Percentiles rank a stretch among this genome's conserved stretches.
phyloP scores from a whole-genome alignment of 2,797 vertebrate genomes.

The Xenopus petersii region DNA sequence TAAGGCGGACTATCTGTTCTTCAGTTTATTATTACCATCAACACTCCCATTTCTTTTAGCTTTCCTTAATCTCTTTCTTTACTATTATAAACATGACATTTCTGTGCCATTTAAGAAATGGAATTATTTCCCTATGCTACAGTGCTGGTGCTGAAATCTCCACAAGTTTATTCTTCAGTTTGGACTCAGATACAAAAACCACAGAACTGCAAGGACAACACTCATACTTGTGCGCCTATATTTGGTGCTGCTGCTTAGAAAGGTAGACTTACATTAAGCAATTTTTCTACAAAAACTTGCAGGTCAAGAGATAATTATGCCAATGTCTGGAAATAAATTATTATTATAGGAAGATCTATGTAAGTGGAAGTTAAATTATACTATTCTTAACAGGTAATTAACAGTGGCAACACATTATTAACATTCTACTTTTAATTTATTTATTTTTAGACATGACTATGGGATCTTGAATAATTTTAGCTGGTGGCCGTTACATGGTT shows the following conservation, averaged over 20 bases:
- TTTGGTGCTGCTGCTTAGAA: neutral
- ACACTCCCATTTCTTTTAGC: neutral
- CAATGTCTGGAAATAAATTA: neutral
- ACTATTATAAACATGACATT: slow-evolving; percentile 26
- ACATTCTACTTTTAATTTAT: neutral
- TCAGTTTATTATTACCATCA: neutral
- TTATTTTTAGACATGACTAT: neutral
- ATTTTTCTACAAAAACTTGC: neutral
- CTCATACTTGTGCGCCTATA: neutral
- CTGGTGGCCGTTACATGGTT: no score
- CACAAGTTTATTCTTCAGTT: neutral
- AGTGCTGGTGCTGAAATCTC: neutral
- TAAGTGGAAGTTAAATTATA: neutral
- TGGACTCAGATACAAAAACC: neutral
- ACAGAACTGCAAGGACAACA: neutral
- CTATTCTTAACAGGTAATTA: neutral
- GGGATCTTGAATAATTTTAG: neutral
- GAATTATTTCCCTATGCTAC: neutral
- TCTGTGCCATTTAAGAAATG: slow-evolving; percentile 21
- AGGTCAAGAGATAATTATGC: neutral
- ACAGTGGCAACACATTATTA: neutral
- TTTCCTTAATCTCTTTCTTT: slow-evolving; percentile 17
- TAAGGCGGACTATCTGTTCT: neutral
- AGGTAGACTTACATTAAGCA: neutral
- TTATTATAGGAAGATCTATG: neutral